Evolutionary conservation across 1,140 invertebrate genomes (phyloP), one percentile per base, ranked within the genome.

Genomic region (Cydia pomonella): DNA sequence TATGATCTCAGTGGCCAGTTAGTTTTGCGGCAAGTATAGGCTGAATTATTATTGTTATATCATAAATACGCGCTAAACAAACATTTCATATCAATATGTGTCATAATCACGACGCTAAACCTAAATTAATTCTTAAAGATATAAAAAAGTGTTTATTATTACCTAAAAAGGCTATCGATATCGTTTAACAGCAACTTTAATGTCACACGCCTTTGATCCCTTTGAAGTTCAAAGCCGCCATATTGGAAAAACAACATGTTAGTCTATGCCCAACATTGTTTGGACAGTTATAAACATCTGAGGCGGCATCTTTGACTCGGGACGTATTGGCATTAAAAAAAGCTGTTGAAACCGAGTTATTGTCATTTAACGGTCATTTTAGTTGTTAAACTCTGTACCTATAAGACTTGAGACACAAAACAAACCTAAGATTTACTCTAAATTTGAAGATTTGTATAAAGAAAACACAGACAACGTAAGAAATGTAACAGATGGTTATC

Each of bases 251-350:
- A 66, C 63, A 66, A 66, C 63, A 29, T 33, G 27, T 29, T 66
- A 66, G 25, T 66, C 63, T 66, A 66, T 66, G 63, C 63, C 63
- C 63, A 66, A 66, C 63, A 66, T 66, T 66, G 63, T 66, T 66
- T 66, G 63, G 63, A 53, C 50, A 53, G 63, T 66, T 66, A 29
- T 66, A 66, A 66, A 66, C 25, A 66, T 33, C 63, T 29, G 63
- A 66, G 29, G 63, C 63, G 63, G 63, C 63, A 9, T 66, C 63
- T 29, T 53, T 53, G n/a, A 53, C 50, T 53, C 50, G n/a, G 6
- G 25, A 66, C 63, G 29, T 66, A 66, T 66, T 66, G 63, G 63
- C 63, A 66, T 27, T 66, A 64, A 66, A 66, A 66, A 66, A 66
- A 66, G 63, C 63, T 66, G 63, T 66, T 18, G 63, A 66, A 66